Percentiles rank a stretch among this genome's conserved stretches.
These are phyloP conservation scores for Ascaphus truei DNA, from an alignment of 2,113 vertebrate species.

Conservation along the genomic window DNA sequence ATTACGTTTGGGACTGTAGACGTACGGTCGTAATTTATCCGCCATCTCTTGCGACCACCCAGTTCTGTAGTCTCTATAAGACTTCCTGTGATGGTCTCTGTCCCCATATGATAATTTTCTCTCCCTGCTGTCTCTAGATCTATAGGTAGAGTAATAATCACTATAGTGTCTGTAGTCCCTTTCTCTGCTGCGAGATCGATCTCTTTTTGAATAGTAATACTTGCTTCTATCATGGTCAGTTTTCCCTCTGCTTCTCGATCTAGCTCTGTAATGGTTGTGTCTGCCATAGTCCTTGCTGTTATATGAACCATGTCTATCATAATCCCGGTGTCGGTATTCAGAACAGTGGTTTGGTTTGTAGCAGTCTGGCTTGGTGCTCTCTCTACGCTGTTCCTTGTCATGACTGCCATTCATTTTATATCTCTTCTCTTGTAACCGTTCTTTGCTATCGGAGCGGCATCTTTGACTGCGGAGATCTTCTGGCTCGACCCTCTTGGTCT, in stretches of 20 bases:
- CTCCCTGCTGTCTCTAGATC: conserved; percentile 54
- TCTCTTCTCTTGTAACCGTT: conserved; percentile 39
- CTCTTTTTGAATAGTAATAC: conserved; percentile 55
- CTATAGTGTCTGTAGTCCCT: conserved; percentile 57
- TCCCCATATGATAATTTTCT: conserved; percentile 44
- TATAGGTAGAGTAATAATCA: conserved; percentile 50
- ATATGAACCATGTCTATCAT: conserved; percentile 40
- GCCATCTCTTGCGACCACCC: conserved; percentile 49
- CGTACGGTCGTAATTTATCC: conserved; percentile 43
- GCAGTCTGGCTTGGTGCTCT: conserved; percentile 36
- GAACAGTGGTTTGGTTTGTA: conserved; percentile 35
- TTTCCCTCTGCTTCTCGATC: conserved; percentile 51
- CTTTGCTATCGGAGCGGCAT: conserved; percentile 47
- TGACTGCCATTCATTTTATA: conserved; percentile 27
- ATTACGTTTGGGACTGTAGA: conserved; percentile 47
- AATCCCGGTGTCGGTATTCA: conserved; percentile 39
- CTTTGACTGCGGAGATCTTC: conserved; percentile 59
- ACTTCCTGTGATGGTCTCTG: conserved; percentile 50
- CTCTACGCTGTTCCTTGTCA: conserved; percentile 33
- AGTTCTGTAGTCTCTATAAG: conserved; percentile 50
- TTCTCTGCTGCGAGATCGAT: conserved; percentile 61
- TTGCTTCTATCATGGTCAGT: conserved; percentile 56
- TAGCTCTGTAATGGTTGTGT: conserved; percentile 46
- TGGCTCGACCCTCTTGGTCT: conserved; percentile 49
- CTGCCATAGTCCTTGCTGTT: conserved; percentile 47